These are phyloP conservation scores for Trisateles emortualis DNA, from an alignment of 2,888 invertebrate genomes.

Conservation along the genomic window DNA sequence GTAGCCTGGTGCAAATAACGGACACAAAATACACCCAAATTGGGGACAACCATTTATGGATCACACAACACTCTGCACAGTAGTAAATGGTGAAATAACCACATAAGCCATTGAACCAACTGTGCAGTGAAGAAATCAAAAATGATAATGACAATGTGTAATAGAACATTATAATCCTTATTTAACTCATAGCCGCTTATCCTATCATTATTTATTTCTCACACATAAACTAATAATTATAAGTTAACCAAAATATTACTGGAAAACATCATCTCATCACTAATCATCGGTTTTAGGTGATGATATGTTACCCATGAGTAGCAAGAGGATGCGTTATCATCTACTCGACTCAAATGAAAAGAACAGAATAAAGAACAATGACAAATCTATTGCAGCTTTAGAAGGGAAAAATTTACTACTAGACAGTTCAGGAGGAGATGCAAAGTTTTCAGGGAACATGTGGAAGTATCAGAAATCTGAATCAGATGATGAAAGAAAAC, in stretches of 20 bases:
- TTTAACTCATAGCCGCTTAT: no score
- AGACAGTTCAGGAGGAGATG: constrained; percentile 60
- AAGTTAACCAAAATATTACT: background rate
- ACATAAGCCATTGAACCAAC: no score
- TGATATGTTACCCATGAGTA: constrained; percentile 53
- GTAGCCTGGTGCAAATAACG: no score
- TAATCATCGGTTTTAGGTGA: constrained; percentile 69
- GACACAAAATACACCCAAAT: no score
- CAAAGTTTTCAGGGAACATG: constrained; percentile 63
- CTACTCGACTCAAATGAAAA: constrained; percentile 69
- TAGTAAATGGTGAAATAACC: no score
- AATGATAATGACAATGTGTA: no score
- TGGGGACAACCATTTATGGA: no score
- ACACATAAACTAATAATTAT: no score
- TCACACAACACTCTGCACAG: no score
- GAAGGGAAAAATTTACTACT: constrained; percentile 74
- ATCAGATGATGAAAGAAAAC: constrained; percentile 64
- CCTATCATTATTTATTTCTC: background rate
- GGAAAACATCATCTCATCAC: constrained; percentile 13
- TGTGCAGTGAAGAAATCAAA: no score
- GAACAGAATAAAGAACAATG: constrained; percentile 76
- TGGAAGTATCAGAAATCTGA: constrained; percentile 69
- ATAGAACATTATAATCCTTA: no score
- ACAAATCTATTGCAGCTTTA: constrained; percentile 77
- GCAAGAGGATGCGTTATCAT: constrained; percentile 65